Evolutionary conservation across 2,888 invertebrate species (phyloP).

Genomic region (Eurytoma californica): DNA sequence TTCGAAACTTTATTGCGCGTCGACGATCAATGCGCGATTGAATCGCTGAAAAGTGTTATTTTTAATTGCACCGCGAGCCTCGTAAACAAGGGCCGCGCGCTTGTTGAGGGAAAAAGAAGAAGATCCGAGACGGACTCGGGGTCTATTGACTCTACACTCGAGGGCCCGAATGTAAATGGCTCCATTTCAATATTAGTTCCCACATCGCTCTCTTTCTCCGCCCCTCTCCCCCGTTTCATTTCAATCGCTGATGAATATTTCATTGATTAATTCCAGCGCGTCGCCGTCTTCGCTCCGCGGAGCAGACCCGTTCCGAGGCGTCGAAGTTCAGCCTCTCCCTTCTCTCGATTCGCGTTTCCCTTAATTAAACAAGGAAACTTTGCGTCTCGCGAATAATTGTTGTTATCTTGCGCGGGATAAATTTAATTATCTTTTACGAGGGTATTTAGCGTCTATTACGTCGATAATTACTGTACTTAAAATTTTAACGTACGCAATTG

Average conservation of each 20-base stretch:
- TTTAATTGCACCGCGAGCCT: too few relatives aligned
- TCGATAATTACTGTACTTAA: too few relatives aligned
- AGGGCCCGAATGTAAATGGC: conserved; percentile 33
- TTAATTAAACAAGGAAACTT: conserved; percentile 7
- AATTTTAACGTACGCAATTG: too few relatives aligned
- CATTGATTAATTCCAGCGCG: conserved; percentile 46
- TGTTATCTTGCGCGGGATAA: not conserved
- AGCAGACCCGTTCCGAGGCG: not conserved
- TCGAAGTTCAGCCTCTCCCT: conserved; percentile 15
- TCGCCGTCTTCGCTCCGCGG: not conserved
- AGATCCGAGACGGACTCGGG: not conserved
- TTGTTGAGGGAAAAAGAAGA: not conserved
- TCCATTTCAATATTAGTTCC: conserved; percentile 48
- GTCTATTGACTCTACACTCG: conserved; percentile 43
- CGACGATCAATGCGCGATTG: not conserved
- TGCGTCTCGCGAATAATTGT: not conserved
- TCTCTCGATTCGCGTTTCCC: conserved; percentile 1
- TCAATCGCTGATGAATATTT: conserved; percentile 51
- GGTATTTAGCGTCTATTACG: too few relatives aligned
- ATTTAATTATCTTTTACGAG: not conserved
- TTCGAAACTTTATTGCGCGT: conserved; percentile 4
- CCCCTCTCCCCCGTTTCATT: conserved; percentile 29
- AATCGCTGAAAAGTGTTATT: not conserved
- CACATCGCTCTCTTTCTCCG: not conserved
- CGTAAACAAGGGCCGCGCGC: too few relatives aligned